Base-by-base conservation (phyloP, 2,888 invertebrate genomes). In the Cephus pulcher region DNA sequence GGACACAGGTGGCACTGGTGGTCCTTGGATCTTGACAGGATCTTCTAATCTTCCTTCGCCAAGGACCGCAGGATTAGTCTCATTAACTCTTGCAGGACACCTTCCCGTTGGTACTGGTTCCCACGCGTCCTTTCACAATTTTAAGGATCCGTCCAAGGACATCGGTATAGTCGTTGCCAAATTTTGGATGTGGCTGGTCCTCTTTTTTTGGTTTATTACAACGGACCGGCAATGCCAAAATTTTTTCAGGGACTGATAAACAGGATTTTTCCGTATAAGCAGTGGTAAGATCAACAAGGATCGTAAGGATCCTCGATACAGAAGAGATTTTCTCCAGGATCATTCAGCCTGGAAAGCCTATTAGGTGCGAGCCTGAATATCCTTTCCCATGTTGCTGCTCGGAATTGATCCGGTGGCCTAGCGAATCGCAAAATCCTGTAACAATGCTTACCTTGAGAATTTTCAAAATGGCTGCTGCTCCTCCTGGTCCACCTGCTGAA, bases 81-180 rank as follows among this genome's bases (percentile, higher is more conserved):
- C 90, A 88, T 91, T 91, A 91, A 91, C 90, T 90, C 86, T 80
- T 81, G 78, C 82, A 78, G 81, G 79, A 82, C 83, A 82, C 80
- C 75, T 78, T 79, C 73, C 73, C 75, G 69, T 75, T 32, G 75
- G 34, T 76, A 9, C 23, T 9, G 56, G 56, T 56, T 78, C 75
- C 78, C 78, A 75, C 78, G 78, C 71, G 69, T 74, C 35, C 35
- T 34, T 74, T 56, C 6, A 56, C 56, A 2, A 56, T 56, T 23
- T 56, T 56, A 23, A 56, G 23, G 56, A 56, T 23, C 12, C 32
- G 71, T 71, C 23, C 33, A 34, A 32, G 71, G 71, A 32, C 23
- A 1, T 30, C 15, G 70, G 32, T 70, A 30, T 15, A 30, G 32
- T 71, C 3, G 56, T 23, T 56, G 56, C 6, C 23, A 56, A 40